Base-by-base conservation (phyloP, 2,888 invertebrate species). In the Trachelus troglodyta region DNA sequence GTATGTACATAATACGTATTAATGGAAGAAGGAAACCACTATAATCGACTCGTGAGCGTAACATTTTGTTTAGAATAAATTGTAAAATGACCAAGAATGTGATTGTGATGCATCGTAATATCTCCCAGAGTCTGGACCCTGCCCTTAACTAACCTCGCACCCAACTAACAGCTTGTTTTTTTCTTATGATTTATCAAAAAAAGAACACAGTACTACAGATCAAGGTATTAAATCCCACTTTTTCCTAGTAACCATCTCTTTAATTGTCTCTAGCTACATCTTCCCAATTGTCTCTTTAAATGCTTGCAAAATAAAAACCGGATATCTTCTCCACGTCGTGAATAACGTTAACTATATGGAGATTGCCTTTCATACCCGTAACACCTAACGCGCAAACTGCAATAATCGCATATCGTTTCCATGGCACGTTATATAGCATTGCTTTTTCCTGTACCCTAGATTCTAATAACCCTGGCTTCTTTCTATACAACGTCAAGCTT, bases 31-130 rank as follows among this genome's bases (percentile, higher is more conserved):
- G 79, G 80, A 81, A 85, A 85, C 77, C 75, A 84, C 87, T 88
- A 88, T 88, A 88, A 88, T 85, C 87, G 86, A 88, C 84, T 87
- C 88, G 88, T 90, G 83, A 90, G 87, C 90, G 87, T 90, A 89
- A 90, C 85, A 87, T 86, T 90, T 90, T 90, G 89, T 91, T 90
- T 91, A 91, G 91, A 91, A 91, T 91, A 91, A 91, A 91, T 89
- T 89, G 89, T 90, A 89, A 90, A 90, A 90, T 90, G 88, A 90
- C 87, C 87, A 90, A 90, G 86, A 89, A 81, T 80, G 74, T 76
- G 77, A 85, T 82, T 87, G 85, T 84, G 83, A 87, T 89, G 85
- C 84, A 83, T 86, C 85, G 85, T 83, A 82, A 81, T 73, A 83
- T 82, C 83, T 80, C 56, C 56, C 56, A 56, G 56, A 56, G 9